These are phyloP conservation scores for Neodiprion lecontei DNA, from an alignment of 1,140 invertebrate genomes.

Conservation along the genomic window DNA sequence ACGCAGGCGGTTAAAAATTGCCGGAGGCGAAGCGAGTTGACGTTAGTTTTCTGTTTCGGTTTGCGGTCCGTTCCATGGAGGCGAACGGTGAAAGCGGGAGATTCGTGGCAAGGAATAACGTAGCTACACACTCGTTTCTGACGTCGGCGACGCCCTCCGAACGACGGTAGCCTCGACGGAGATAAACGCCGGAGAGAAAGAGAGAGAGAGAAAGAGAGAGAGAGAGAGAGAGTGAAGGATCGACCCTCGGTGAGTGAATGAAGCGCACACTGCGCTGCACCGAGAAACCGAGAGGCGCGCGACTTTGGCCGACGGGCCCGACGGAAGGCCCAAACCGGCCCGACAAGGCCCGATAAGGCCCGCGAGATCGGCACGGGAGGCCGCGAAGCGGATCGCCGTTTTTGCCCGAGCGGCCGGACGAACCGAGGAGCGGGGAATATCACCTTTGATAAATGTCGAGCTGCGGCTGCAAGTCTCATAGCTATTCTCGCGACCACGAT, in stretches of 20 bases:
- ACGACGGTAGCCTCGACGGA: slow-evolving; percentile 15
- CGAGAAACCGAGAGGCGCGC: neutral
- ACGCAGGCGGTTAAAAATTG: neutral
- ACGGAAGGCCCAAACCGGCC: neutral
- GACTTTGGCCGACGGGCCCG: neutral
- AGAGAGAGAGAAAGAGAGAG: slow-evolving; percentile 12
- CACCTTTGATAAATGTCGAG: too few relatives aligned
- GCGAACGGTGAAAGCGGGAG: slow-evolving; percentile 35
- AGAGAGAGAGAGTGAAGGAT: slow-evolving; percentile 2
- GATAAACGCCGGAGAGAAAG: slow-evolving; percentile 16
- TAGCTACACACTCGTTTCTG: slow-evolving; percentile 14
- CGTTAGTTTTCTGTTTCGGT: too few relatives aligned
- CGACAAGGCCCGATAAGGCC: neutral
- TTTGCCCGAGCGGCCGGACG: neutral
- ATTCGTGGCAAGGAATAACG: slow-evolving; percentile 20
- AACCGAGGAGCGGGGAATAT: too few relatives aligned
- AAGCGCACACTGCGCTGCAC: neutral
- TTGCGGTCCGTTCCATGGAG: too few relatives aligned
- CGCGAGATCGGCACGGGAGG: neutral
- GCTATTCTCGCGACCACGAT: too few relatives aligned
- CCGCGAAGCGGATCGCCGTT: neutral
- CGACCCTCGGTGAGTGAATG: neutral
- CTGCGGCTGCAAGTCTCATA: too few relatives aligned
- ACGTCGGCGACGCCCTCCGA: neutral
- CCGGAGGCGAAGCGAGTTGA: neutral